Evolutionary conservation across 2,797 vertebrate species (phyloP).

Genomic region (Chelmon rostratus): DNA sequence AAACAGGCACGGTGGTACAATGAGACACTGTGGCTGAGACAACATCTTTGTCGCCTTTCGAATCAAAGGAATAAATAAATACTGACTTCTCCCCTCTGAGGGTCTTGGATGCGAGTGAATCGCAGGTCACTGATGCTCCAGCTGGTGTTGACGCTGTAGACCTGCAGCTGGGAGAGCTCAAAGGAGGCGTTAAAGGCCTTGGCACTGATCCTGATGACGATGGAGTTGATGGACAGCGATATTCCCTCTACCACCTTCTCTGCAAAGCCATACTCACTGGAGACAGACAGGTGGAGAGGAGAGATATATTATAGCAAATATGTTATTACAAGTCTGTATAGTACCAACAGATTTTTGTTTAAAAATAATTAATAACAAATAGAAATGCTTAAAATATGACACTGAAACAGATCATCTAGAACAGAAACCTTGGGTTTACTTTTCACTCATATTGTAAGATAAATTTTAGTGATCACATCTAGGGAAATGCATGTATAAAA

Average conservation of each 20-base stretch:
- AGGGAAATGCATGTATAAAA: too few relatives aligned
- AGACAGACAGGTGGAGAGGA: background rate
- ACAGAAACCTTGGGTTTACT: background rate
- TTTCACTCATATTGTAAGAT: background rate
- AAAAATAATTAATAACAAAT: background rate
- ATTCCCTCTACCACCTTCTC: constrained; percentile 99
- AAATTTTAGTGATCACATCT: background rate
- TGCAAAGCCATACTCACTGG: constrained; percentile 98
- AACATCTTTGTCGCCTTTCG: background rate
- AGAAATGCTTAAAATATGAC: background rate
- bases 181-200: constrained; percentile 99
- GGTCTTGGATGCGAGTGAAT: constrained; percentile 95
- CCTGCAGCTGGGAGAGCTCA: constrained; percentile 97
- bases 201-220: constrained; percentile 95
- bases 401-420: background rate
- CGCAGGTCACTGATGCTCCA: constrained; percentile 94
- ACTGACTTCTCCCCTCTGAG: constrained; percentile 93
- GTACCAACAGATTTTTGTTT: background rate
- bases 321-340: background rate
- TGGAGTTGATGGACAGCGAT: constrained; percentile 97
- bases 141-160: constrained; percentile 97
- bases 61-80: background rate
- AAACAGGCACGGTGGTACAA: background rate
- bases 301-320: background rate
- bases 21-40: background rate